phyloP scores from a whole-genome alignment of 2,888 invertebrate species.

The Pomacea canaliculata region DNA sequence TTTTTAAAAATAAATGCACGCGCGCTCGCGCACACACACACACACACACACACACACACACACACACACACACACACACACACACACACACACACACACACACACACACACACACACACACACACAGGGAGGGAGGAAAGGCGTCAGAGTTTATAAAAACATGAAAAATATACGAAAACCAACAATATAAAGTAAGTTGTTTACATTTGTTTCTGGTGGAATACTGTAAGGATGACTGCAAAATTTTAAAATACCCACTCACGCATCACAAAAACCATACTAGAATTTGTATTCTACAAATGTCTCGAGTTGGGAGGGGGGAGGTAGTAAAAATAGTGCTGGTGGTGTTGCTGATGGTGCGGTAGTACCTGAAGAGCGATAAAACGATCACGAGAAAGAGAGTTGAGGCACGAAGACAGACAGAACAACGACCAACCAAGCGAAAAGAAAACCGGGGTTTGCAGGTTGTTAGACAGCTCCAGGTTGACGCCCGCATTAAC shows the following conservation, averaged over 20 bases:
- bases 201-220: no score
- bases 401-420: not conserved
- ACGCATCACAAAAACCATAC: no score
- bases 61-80: no score
- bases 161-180: not conserved
- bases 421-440: slow-evolving; percentile 14
- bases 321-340: not conserved
- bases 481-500: slow-evolving; percentile 57
- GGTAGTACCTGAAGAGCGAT: no score
- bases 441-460: slow-evolving; percentile 18
- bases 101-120: not conserved
- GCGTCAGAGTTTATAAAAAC: not conserved
- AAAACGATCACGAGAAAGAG: not conserved
- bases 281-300: no score
- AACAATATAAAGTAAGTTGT: no score
- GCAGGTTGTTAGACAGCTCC: slow-evolving; percentile 41
- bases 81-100: not conserved
- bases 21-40: no score
- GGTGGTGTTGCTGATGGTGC: not conserved
- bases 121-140: not conserved
- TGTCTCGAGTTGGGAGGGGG: no score
- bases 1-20: not conserved
- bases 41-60: no score
- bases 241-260: no score
- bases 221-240: no score